Percentiles rank a stretch among this genome's conserved stretches.
These are phyloP conservation scores for Drosophila carrolli DNA, from an alignment of 1,140 invertebrate species.

Conservation along the genomic window DNA sequence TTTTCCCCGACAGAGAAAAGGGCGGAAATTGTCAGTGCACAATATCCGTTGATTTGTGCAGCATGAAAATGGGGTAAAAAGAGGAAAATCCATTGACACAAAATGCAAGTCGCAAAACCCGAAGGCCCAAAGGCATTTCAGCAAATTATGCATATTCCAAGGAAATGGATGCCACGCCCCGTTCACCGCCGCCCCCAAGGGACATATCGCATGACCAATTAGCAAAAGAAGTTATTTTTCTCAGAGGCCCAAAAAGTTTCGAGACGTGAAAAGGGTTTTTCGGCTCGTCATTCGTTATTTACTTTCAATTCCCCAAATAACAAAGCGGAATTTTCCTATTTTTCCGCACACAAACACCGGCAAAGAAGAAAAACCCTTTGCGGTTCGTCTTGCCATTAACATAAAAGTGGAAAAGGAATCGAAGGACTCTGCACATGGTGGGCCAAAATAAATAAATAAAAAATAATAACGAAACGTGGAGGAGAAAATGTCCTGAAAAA, in stretches of 20 bases:
- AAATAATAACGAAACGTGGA: conserved; percentile 31
- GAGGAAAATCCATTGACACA: conserved; percentile 65
- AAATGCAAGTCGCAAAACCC: conserved; percentile 47
- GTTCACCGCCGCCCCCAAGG: background rate
- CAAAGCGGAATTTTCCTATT: conserved; percentile 62
- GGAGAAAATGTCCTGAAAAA: conserved; percentile 11
- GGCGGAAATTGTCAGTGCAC: conserved; percentile 78
- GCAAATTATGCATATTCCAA: conserved; percentile 42
- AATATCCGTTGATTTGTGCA: conserved; percentile 82
- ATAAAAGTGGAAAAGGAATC: conserved; percentile 39
- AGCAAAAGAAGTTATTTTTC: conserved; percentile 37
- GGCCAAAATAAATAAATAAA: conserved; percentile 50
- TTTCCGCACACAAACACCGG: conserved; percentile 16
- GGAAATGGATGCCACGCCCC: conserved; percentile 15
- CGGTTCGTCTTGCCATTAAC: conserved; percentile 46
- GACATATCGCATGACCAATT: conserved; percentile 74
- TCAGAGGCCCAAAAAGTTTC: conserved; percentile 1
- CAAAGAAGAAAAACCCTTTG: conserved; percentile 30
- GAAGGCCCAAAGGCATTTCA: conserved; percentile 21
- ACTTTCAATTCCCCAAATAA: conserved; percentile 76
- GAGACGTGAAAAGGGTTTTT: conserved; percentile 31
- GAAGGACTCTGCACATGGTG: conserved; percentile 20
- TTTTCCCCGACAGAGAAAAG: conserved; percentile 35
- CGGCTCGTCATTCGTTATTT: conserved; percentile 53
- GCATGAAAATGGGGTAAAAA: conserved; percentile 61